Evolutionary conservation across 37 sponge, comb jelly and placozoan species (phyloP).

Genomic region (Chondrilla cf. caribensis): DNA sequence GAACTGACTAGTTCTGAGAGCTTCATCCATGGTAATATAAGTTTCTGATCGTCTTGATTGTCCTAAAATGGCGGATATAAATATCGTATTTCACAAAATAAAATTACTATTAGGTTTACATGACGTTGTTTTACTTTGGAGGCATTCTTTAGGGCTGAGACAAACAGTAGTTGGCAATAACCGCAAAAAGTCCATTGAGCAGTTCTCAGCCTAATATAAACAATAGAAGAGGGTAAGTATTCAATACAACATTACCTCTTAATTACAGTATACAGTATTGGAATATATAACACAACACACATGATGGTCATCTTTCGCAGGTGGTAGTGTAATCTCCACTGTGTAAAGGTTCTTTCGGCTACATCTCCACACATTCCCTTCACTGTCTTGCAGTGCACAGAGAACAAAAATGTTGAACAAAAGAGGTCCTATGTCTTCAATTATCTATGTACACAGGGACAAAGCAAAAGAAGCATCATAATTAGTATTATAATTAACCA

Average conservation of each 20-base stretch:
- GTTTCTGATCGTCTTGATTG: not conserved
- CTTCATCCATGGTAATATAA: not conserved
- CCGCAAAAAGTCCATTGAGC: not conserved
- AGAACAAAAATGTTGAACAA: conserved; percentile 62
- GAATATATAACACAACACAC: too few relatives aligned
- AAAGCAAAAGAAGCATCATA: not conserved
- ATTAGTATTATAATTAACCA: too few relatives aligned
- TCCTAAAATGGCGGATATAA: too few relatives aligned
- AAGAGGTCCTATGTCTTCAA: conserved; percentile 37
- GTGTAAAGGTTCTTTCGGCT: conserved; percentile 44
- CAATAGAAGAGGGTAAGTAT: too few relatives aligned
- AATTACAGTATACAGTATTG: too few relatives aligned
- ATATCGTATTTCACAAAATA: too few relatives aligned
- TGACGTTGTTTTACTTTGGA: too few relatives aligned
- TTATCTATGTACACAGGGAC: conserved; percentile 17
- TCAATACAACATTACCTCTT: too few relatives aligned
- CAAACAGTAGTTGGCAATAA: not conserved
- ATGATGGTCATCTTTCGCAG: too few relatives aligned
- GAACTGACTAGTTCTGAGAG: not conserved
- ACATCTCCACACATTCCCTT: conserved; percentile 58
- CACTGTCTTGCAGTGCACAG: conserved; percentile 35
- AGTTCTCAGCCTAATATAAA: not conserved
- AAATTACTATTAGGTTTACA: too few relatives aligned
- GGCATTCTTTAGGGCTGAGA: not conserved
- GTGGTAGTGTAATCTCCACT: conserved; percentile 44